Evolutionary conservation across 1,140 invertebrate species (phyloP).

Genomic region (Drosophila nasuta): DNA sequence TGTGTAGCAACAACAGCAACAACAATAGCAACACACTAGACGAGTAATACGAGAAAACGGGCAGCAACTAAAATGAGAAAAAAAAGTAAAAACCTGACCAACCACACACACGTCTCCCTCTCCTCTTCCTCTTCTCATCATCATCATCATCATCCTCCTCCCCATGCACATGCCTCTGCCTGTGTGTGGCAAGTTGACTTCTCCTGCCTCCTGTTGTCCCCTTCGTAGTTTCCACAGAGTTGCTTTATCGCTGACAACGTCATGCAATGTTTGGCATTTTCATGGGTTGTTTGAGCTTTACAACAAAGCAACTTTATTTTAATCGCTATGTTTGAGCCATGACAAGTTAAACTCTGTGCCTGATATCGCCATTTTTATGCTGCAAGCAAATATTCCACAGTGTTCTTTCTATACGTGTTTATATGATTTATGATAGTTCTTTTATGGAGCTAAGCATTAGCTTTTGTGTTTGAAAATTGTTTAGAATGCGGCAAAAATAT

Average conservation of each 20-base stretch:
- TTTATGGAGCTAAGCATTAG: not conserved
- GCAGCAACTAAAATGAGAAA: not conserved
- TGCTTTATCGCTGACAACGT: constrained; percentile 54
- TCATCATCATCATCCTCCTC: not conserved
- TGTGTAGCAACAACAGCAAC: constrained; percentile 52
- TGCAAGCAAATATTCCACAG: not conserved
- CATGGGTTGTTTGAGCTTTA: constrained; percentile 48
- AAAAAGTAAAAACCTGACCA: constrained; percentile 53
- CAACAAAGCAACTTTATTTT: constrained; percentile 43
- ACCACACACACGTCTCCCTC: constrained; percentile 9
- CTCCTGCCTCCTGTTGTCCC: not conserved
- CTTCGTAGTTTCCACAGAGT: not conserved
- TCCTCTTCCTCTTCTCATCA: not conserved
- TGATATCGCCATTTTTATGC: constrained; percentile 12
- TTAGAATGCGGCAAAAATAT: not conserved
- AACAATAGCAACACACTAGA: no score
- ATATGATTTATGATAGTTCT: not conserved
- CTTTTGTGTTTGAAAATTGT: not conserved
- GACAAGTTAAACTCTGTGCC: constrained; percentile 21
- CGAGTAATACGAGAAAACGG: constrained; percentile 9
- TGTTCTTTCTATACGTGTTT: not conserved
- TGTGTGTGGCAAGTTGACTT: constrained; percentile 29
- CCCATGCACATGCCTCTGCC: not conserved
- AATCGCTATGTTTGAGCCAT: constrained; percentile 35
- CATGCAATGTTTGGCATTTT: constrained; percentile 59